Evolutionary conservation across 2,797 vertebrate genomes (phyloP).

Genomic region (Parotocinclus haroldoi): DNA sequence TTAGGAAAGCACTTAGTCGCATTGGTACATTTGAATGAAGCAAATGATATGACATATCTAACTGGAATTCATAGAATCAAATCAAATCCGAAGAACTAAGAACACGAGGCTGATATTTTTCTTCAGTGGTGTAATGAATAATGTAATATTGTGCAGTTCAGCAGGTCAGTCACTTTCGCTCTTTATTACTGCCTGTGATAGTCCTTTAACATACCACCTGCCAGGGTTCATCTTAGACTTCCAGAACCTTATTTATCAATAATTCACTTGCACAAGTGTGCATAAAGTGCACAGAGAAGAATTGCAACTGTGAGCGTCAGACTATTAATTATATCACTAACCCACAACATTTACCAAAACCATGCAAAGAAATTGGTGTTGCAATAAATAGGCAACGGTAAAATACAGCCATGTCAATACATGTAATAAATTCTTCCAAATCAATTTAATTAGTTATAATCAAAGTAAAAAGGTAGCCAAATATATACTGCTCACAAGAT

Average conservation of each 20-base stretch:
- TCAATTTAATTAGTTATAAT: too few relatives aligned
- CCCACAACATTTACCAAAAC: too few relatives aligned
- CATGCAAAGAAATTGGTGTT: too few relatives aligned
- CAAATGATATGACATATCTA: background rate
- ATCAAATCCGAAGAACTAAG: slow-evolving; percentile 28
- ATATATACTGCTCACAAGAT: too few relatives aligned
- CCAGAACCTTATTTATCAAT: background rate
- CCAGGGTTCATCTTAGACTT: background rate
- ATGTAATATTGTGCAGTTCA: slow-evolving; percentile 31
- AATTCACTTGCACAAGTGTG: too few relatives aligned
- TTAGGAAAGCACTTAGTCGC: background rate
- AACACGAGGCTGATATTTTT: slow-evolving; percentile 34
- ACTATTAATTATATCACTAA: too few relatives aligned
- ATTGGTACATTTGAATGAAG: slow-evolving; percentile 15
- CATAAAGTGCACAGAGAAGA: too few relatives aligned
- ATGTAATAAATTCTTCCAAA: too few relatives aligned
- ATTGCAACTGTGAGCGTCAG: too few relatives aligned
- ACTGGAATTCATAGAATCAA: slow-evolving; percentile 42
- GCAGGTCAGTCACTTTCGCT: slow-evolving; percentile 25
- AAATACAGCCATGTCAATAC: too few relatives aligned
- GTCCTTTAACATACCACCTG: slow-evolving; percentile 17
- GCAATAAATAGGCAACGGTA: too few relatives aligned
- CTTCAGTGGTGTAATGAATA: slow-evolving; percentile 20
- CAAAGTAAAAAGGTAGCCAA: too few relatives aligned
- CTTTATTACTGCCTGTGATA: slow-evolving; percentile 19